Evolutionary conservation across 1,140 invertebrate genomes (phyloP), one percentile per base, ranked within the genome.

Genomic region (Drosophila baimaii): DNA sequence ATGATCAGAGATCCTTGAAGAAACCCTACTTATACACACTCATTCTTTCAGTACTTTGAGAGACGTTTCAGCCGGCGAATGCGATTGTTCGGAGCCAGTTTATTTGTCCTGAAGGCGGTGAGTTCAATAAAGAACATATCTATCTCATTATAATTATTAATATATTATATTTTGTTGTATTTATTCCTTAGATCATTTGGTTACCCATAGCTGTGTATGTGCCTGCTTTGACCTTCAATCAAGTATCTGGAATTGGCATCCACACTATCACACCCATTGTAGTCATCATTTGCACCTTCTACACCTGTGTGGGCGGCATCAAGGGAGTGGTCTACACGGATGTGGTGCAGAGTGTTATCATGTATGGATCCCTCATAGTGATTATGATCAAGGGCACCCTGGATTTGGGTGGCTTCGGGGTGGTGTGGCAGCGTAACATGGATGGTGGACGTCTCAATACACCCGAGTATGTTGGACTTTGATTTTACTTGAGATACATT

Each of bases 311-410:
- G 96, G 97, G 98, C 81, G 98, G 98, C 39, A 94, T 99, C 58
- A 97, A 97, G 93, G 97, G 97, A 5, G 98, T 98, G 0, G 96
- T 99, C 41, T 97, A 96, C 96, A 98, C 97, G 0, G 98, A 99
- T 92, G 95, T 96, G 1, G 95, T 98, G 65, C 98, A 98, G 93
- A 94, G 95, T 7, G 93, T 96, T 1, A 93, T 98, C 1, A 98
- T 98, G 96, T 96, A 97, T 69, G 95, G 95, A 0, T 95, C 97
- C 0, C 95, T 98, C 93, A 84, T 98, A 1, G 93, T 97, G 9
- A 95, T 98, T 1, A 93, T 96, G 2, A 92, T 97, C 8, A 97
- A 97, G 91, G 97, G 97, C 0, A 96, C 96, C 0, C 75, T 94
- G 0, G 95, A 98, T 72, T 93, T 96, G 1, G 97, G 97, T 8